These are phyloP conservation scores for Hyles lineata DNA, from an alignment of 2,888 invertebrate genomes.

Conservation along the genomic window DNA sequence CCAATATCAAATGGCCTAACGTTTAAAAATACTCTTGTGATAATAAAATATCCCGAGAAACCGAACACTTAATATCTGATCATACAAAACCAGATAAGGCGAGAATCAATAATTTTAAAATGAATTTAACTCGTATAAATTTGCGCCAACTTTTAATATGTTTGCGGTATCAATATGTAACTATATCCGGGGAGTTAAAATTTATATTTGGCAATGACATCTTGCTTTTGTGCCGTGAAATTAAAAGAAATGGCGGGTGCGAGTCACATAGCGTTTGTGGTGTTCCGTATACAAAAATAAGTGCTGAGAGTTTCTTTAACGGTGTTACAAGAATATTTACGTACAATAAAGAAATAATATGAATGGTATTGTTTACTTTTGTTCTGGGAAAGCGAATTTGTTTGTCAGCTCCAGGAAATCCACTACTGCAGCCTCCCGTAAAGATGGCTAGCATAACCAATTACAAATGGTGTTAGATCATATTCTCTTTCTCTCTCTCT, in stretches of 20 bases:
- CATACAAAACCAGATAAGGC: conserved; percentile 13
- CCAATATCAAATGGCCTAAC: not conserved
- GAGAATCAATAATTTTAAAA: conserved; percentile 20
- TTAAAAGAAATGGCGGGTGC: not conserved
- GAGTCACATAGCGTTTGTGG: not conserved
- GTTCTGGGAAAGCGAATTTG: too few species aligned
- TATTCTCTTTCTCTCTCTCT: too few species aligned
- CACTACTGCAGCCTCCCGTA: too few species aligned
- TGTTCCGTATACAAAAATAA: not conserved
- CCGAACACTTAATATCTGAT: not conserved
- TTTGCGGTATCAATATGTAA: conserved; percentile 16
- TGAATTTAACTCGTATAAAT: conserved; percentile 11
- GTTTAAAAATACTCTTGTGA: not conserved
- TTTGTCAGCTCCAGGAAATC: too few species aligned
- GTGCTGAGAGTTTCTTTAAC: too few species aligned
- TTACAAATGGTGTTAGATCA: too few species aligned
- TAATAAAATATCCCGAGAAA: conserved; percentile 3
- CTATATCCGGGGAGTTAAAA: conserved; percentile 15
- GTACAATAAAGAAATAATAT: too few species aligned
- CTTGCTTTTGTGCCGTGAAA: conserved; percentile 25
- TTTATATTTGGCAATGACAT: conserved; percentile 24
- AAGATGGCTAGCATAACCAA: too few species aligned
- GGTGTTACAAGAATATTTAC: too few species aligned
- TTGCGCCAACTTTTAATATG: conserved; percentile 5
- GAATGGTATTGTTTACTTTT: too few species aligned